phyloP scores from a whole-genome alignment of 2,888 invertebrate genomes.

The Epiblema foenella region DNA sequence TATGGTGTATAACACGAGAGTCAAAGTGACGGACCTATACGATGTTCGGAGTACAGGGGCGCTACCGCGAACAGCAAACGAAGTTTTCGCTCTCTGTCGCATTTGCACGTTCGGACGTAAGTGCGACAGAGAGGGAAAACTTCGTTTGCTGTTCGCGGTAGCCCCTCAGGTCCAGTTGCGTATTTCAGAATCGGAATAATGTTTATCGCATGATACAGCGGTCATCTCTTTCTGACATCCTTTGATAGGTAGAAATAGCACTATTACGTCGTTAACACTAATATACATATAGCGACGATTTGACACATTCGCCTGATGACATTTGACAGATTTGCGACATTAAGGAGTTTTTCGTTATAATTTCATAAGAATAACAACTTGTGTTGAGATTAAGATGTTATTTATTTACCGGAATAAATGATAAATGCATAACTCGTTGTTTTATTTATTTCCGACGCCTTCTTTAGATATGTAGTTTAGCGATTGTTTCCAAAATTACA shows the following conservation, averaged over 20 bases:
- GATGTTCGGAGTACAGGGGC: no score
- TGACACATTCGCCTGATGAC: no score
- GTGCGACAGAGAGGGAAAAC: no score
- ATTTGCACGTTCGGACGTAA: no score
- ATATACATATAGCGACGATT: background rate
- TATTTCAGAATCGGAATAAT: background rate
- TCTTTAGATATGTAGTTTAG: background rate
- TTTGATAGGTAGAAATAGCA: background rate
- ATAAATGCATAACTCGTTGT: background rate
- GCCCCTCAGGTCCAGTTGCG: background rate
- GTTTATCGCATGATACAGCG: background rate
- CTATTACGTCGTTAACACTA: background rate
- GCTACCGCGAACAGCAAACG: no score
- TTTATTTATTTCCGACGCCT: constrained; percentile 8
- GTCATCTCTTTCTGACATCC: background rate
- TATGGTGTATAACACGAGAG: no score
- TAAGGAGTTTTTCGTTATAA: constrained; percentile 2
- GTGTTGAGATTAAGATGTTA: constrained; percentile 30
- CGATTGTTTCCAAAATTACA: no score
- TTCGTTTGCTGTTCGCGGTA: no score
- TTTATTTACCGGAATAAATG: constrained; percentile 41
- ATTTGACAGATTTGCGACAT: background rate
- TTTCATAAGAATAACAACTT: constrained; percentile 9
- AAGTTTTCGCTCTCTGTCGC: no score
- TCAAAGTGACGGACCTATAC: no score